A percentile compares a stretch with the other conserved stretches of the same genome.
Conservation (phyloP, 1,140 invertebrate genomes). For the Ceratina japonica region DNA sequence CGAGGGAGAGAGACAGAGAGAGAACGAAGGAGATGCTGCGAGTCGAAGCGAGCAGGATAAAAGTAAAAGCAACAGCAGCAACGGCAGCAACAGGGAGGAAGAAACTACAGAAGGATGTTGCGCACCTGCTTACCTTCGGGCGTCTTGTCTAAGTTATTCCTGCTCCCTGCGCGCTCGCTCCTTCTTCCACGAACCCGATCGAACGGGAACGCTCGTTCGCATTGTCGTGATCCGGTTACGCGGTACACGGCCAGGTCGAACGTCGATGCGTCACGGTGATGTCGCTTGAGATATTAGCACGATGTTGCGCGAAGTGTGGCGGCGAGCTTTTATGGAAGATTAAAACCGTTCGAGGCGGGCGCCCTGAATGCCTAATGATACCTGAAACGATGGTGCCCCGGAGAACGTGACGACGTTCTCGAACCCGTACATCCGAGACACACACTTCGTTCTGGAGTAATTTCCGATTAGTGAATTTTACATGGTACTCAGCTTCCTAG, state of each 20-base stretch:
- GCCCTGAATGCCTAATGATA: conserved; percentile 11
- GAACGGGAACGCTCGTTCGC: conserved; percentile 6
- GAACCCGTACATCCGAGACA: neutral
- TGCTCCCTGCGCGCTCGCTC: conserved; percentile 16
- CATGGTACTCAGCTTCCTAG: neutral
- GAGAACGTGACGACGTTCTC: neutral
- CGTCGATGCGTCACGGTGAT: conserved; percentile 22
- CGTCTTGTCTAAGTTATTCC: conserved; percentile 58
- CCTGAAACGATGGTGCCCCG: neutral
- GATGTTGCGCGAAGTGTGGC: conserved; percentile 9
- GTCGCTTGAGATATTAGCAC: conserved; percentile 10
- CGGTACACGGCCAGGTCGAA: conserved; percentile 33
- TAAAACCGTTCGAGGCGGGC: neutral
- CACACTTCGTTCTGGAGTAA: neutral
- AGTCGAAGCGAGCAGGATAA: neutral
- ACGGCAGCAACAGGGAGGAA: conserved; percentile 11
- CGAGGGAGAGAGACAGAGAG: neutral
- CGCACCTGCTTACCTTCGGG: conserved; percentile 70
- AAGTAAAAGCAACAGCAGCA: neutral
- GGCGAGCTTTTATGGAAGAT: conserved; percentile 35
- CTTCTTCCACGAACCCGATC: conserved; percentile 13
- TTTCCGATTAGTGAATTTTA: neutral
- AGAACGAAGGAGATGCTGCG: neutral
- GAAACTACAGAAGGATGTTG: conserved; percentile 50
- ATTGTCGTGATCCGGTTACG: conserved; percentile 67